phyloP scores from a whole-genome alignment of 2,113 vertebrate species.

The Vombatus ursinus region DNA sequence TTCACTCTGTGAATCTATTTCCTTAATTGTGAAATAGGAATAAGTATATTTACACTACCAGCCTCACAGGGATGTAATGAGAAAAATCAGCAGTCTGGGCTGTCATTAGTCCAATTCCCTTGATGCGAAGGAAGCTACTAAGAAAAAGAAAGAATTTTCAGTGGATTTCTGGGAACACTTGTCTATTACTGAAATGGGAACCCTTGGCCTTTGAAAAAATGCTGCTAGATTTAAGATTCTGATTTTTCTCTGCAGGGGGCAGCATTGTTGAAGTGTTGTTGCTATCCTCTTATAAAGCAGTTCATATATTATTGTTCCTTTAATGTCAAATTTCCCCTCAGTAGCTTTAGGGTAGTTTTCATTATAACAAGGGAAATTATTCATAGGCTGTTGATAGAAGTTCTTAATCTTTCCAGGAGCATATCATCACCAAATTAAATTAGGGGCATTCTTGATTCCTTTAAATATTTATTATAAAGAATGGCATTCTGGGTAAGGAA shows the following conservation, averaged over 20 bases:
- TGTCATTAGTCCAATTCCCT: not conserved
- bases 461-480: not conserved
- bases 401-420: not conserved
- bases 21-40: not conserved
- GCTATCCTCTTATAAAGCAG: not conserved
- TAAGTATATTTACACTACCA: not conserved
- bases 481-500: not conserved
- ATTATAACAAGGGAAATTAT: constrained; percentile 11
- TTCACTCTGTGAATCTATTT: not conserved
- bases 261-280: constrained; percentile 61
- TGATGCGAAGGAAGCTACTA: not conserved
- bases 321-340: not conserved
- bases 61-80: not conserved
- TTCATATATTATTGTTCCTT: not conserved
- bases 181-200: not conserved
- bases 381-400: not conserved
- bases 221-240: not conserved
- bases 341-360: constrained; percentile 6
- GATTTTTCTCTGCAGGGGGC: constrained; percentile 58
- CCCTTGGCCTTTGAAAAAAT: not conserved
- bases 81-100: not conserved
- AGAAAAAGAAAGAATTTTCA: not conserved
- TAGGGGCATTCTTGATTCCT: not conserved
- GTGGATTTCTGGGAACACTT: not conserved
- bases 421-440: constrained; percentile 25